Base-by-base conservation (phyloP, 2,888 invertebrate species). In the Tolmerus cingulatus region DNA sequence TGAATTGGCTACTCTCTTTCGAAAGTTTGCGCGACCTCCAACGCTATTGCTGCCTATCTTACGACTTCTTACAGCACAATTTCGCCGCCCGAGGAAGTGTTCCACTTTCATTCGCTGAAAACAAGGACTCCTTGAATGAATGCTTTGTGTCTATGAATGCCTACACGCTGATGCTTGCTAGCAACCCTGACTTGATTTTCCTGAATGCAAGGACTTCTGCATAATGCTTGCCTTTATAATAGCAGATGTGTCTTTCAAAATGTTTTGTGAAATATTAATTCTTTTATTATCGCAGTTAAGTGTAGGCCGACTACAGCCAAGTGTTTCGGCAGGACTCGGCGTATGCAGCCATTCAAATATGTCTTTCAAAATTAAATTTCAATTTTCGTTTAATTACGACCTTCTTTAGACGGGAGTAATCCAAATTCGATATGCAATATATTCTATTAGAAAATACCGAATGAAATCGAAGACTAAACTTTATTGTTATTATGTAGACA, bases 121-220 rank as follows among this genome's bases (percentile, higher is more conserved):
- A 85, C 85, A 85, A 85, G 85, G 85, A 46, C 85, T 74, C 43
- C 74, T 74, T 74, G 12, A 34, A 51, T 79, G 79, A 79, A 51
- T 27, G 51, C 79, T 79, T 78, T 79, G 79, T 79, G 51, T 79
- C 79, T 79, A 79, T 79, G 79, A 51, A 79, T 51, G 66, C 82
- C 30, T 46, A 27, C 27, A 66, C 66, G 57, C 34, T 57, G 82
- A 82, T 37, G 82, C 57, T 37, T 57, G 82, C 57, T 37, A 51
- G 74, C 85, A 85, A 74, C 85, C 85, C 85, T 85, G 85, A 85
- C 85, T 85, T 66, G 74, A 43, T 85, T 85, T 74, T 46, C 34
- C 74, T 85, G 74, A 74, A 74, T 74, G 74, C 74, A 85, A 74
- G 46, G 74, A 85, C 46, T 74, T n/a, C 34, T 74, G 40, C 74